Percentiles rank a stretch among this genome's conserved stretches.
Evolutionary conservation across 1,140 invertebrate species (phyloP).

Genomic region (Diplogasteroides magnus): DNA sequence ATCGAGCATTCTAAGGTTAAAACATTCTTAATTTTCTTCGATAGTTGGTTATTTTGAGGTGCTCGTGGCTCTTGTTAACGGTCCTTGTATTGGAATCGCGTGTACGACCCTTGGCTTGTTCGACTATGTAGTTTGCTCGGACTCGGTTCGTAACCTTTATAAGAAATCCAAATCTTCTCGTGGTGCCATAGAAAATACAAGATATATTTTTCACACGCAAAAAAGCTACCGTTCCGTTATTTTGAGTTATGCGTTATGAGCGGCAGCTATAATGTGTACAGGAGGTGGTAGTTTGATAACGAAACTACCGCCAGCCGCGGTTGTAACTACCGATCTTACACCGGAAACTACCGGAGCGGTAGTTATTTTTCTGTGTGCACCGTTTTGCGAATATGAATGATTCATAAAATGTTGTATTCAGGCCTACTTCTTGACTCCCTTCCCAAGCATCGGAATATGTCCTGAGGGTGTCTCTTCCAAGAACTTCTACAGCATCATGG

Average conservation of each 20-base stretch:
- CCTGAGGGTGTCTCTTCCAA: neutral
- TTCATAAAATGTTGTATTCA: too few species aligned
- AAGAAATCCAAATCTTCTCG: neutral
- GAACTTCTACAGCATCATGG: neutral
- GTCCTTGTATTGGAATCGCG: constrained; percentile 80
- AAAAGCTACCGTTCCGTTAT: too few species aligned
- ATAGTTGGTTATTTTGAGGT: constrained; percentile 63
- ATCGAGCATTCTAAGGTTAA: neutral
- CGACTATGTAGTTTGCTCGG: constrained; percentile 80
- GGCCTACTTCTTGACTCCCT: neutral
- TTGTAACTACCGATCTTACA: too few species aligned
- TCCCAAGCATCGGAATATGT: neutral
- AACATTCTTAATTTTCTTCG: neutral
- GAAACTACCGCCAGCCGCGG: too few species aligned
- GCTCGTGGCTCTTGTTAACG: constrained; percentile 79
- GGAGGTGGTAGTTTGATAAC: too few species aligned
- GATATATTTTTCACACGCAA: too few species aligned
- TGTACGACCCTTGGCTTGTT: constrained; percentile 74
- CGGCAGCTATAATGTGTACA: too few species aligned
- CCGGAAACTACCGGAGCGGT: too few species aligned
- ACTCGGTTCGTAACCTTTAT: constrained; percentile 57
- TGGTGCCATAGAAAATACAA: too few species aligned
- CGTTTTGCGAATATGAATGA: too few species aligned
- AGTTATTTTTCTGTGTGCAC: too few species aligned
- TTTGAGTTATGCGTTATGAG: too few species aligned